Evolutionary conservation across 2,888 invertebrate species (phyloP), one percentile per base, ranked within the genome.

Genomic region (Oscheius sp.): DNA sequence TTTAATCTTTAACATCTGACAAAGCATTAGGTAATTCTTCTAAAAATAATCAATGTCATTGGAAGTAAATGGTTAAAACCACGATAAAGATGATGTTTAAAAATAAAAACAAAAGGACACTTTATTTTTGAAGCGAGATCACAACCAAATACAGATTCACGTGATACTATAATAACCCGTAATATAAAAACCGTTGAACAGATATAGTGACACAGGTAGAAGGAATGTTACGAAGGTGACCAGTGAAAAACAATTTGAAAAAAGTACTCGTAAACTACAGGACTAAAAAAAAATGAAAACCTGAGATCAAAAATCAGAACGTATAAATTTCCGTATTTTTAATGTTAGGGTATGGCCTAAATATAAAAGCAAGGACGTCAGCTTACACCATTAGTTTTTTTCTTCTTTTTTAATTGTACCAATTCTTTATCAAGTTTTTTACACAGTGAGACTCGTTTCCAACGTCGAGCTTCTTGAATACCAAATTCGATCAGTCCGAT

Each of bases 391-490:
- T 35, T 35, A 35, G 35, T 35, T 35, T 9, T 35, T 35, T 35
- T 35, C 9, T 35, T 16, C 46, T 23, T 61, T 27, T 27, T 21
- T 41, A 71, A 49, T 35, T 52, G n/a, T n/a, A 7, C 46, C 13
- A 55, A n/a, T n/a, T 72, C 72, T 13, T 49, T 23, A 21, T 72
- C 41, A n/a, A 72, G 64, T 2, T 29, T 18, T 25, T 56, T 56
- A n/a, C 18, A 16, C 9, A 73, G 59, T 3, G 41, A n/a, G 13
- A 27, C 46, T 16, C 73, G 58, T 52, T 73, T 73, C 46, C 56
- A 69, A 2, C 68, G 56, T 7, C 13, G 49, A 13, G 58, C 45
- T n/a, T 68, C 49, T 7, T 59, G 58, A 13, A 56, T 35, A 27
- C 45, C 27, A 58, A 58, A 49, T 49, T 73, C 52, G n/a, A 68